A percentile compares a stretch with the other conserved stretches of the same genome.
phyloP scores from a whole-genome alignment of 2,797 vertebrate species.

The Alfaro cultratus region DNA sequence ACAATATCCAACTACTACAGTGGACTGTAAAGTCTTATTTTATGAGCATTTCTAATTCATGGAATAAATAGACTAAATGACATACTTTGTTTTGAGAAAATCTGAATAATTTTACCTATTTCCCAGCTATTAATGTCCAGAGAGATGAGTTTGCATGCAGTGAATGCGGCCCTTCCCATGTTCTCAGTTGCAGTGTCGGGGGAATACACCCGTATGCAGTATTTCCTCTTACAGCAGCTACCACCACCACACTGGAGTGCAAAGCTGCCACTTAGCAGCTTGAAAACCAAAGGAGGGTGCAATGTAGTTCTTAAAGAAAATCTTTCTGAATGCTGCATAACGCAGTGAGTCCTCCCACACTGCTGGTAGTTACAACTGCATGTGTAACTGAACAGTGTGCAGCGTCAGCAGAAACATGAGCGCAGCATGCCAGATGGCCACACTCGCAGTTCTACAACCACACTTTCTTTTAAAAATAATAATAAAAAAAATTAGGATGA shows the following conservation, averaged over 20 bases:
- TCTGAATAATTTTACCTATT: neutral
- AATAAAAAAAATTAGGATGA: neutral
- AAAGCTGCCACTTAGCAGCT: conserved; percentile 25
- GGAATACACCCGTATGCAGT: conserved; percentile 31
- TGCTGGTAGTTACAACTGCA: conserved; percentile 54
- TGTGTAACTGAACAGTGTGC: conserved; percentile 60
- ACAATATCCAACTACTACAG: neutral
- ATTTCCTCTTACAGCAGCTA: conserved; percentile 14
- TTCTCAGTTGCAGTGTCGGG: conserved; percentile 50
- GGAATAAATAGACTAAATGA: neutral
- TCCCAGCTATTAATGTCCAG: neutral
- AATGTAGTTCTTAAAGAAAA: conserved; percentile 4
- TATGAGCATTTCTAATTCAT: neutral
- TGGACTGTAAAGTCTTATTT: neutral
- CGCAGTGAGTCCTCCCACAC: conserved; percentile 43
- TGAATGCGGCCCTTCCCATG: conserved; percentile 27
- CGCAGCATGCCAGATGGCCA: conserved; percentile 32
- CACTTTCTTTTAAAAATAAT: neutral
- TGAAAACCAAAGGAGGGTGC: conserved; percentile 4
- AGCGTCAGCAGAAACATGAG: conserved; percentile 61
- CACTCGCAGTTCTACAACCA: conserved; percentile 2
- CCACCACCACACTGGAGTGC: neutral
- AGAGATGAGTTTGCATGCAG: neutral
- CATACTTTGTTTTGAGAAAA: neutral
- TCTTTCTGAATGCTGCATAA: conserved; percentile 30